These are phyloP conservation scores for Lordiphosa collinella DNA, from an alignment of 1,140 invertebrate species.

Conservation along the genomic window DNA sequence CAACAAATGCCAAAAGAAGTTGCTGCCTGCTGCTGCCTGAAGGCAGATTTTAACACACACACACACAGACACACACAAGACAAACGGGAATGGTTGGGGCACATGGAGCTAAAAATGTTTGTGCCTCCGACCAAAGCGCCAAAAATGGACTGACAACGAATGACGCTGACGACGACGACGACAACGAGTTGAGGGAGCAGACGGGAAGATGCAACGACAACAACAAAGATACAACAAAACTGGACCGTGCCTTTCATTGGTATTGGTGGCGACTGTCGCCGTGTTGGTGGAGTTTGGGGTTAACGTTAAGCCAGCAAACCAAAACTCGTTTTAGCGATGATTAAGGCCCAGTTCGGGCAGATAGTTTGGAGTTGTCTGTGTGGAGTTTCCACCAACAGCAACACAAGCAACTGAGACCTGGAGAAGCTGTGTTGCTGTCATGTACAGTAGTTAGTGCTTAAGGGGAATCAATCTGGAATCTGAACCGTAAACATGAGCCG, in stretches of 20 bases:
- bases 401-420: background rate
- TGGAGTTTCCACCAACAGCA: background rate
- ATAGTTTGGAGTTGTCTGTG: background rate
- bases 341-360: too few species aligned
- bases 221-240: background rate
- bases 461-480: too few species aligned
- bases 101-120: slow-evolving; percentile 23
- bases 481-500: too few species aligned
- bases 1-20: slow-evolving; percentile 8
- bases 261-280: background rate
- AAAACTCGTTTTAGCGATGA: slow-evolving; percentile 40
- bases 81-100: slow-evolving; percentile 9
- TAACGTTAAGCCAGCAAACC: slow-evolving; percentile 34
- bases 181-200: background rate
- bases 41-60: background rate
- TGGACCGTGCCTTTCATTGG: background rate
- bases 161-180: slow-evolving; percentile 23
- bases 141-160: slow-evolving; percentile 42
- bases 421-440: too few species aligned
- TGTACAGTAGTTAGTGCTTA: too few species aligned
- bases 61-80: slow-evolving; percentile 6
- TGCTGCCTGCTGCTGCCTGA: background rate
- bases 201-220: slow-evolving; percentile 1
- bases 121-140: slow-evolving; percentile 19
- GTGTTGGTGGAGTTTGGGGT: slow-evolving; percentile 35